phyloP scores from a whole-genome alignment of 2,113 vertebrate genomes.

The Eulacestoma nigropectus region DNA sequence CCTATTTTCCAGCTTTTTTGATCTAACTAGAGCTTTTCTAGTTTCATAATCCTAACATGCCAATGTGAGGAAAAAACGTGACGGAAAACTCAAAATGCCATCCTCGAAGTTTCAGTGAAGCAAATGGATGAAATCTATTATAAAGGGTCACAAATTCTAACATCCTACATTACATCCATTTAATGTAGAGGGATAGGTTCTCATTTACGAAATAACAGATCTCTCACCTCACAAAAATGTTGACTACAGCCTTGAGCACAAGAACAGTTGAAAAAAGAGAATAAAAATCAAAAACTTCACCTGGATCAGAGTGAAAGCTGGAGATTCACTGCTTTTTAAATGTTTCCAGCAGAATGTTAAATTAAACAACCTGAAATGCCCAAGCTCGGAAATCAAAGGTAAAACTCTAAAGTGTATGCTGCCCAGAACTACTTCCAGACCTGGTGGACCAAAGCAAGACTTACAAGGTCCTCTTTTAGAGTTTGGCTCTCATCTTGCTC shows the following conservation, averaged over 20 bases:
- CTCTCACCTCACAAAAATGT: neutral
- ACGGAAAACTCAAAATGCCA: neutral
- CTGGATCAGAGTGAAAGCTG: neutral
- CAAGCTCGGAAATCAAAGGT: neutral
- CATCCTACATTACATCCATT: neutral
- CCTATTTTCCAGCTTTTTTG: neutral
- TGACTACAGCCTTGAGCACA: neutral
- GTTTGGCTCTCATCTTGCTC: neutral
- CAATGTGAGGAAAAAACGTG: neutral
- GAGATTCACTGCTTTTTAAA: neutral
- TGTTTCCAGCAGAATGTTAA: neutral
- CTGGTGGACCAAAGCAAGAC: neutral
- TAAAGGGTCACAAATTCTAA: neutral
- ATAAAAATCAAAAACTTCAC: neutral
- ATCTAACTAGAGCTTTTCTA: neutral
- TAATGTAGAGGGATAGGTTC: neutral
- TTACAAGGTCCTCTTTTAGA: neutral
- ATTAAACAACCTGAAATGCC: neutral
- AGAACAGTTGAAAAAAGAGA: neutral
- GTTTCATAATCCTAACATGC: neutral
- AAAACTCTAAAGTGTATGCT: neutral
- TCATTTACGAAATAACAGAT: neutral
- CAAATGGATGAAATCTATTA: neutral
- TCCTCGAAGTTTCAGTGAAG: neutral
- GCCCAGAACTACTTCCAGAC: neutral